Evolutionary conservation across 2,888 invertebrate species (phyloP).

Genomic region (Tenodera sinensis): DNA sequence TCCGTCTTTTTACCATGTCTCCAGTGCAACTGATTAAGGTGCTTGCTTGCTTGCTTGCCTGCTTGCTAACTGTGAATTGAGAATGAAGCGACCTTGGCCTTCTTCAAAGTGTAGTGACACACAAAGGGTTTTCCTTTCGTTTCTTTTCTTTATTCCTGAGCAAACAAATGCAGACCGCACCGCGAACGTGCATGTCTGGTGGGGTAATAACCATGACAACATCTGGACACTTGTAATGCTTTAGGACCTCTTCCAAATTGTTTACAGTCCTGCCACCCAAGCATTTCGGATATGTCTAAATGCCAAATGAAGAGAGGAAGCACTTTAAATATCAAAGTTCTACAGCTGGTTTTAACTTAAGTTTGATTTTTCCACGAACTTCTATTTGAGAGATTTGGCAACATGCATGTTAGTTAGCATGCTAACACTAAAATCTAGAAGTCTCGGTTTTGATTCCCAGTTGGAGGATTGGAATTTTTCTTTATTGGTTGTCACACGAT

Average conservation of each 20-base stretch:
- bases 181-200: neutral
- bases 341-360: too few relatives aligned
- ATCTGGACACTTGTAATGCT: neutral
- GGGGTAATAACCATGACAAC: too few relatives aligned
- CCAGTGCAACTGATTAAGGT: neutral
- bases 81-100: neutral
- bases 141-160: too few relatives aligned
- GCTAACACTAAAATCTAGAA: too few relatives aligned
- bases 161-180: neutral
- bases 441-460: too few relatives aligned
- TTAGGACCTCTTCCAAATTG: neutral
- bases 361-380: too few relatives aligned
- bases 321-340: neutral
- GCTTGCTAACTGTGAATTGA: neutral
- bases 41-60: neutral
- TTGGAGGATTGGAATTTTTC: too few relatives aligned
- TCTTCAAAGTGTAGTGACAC: neutral
- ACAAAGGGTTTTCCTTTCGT: neutral
- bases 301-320: neutral
- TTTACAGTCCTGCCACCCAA: neutral
- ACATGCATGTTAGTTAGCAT: too few relatives aligned
- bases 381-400: too few relatives aligned
- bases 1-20: neutral
- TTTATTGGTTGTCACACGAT: too few relatives aligned
- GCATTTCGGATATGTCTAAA: neutral